phyloP scores from a whole-genome alignment of 2,888 invertebrate species.

The Heliconius ethilla region DNA sequence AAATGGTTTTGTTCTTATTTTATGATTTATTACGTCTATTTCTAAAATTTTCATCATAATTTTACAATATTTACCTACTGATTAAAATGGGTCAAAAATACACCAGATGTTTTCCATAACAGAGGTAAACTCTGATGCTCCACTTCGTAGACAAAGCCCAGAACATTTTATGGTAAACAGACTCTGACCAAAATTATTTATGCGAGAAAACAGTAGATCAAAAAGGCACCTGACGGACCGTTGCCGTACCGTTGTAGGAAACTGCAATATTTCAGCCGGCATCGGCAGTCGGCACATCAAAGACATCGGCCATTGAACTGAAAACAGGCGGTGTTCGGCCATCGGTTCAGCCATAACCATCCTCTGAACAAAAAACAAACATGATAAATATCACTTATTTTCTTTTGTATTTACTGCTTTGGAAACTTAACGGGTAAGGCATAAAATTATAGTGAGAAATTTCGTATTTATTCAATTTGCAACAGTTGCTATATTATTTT shows the following conservation, averaged over 20 bases:
- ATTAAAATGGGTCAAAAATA: conserved; percentile 8
- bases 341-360: conserved; percentile 47
- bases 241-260: conserved; percentile 53
- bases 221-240: conserved; percentile 60
- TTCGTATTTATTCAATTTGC: background rate
- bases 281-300: conserved; percentile 65
- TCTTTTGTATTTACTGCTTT: background rate
- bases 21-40: background rate
- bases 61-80: background rate
- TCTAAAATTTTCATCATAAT: background rate
- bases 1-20: background rate
- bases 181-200: conserved; percentile 41
- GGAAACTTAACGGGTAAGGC: background rate
- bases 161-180: conserved; percentile 42
- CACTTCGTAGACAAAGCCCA: conserved; percentile 31
- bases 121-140: conserved; percentile 30
- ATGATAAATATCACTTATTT: background rate
- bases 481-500: too few species aligned
- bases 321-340: conserved; percentile 54
- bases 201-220: conserved; percentile 54
- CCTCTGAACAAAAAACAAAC: conserved; percentile 9
- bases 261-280: conserved; percentile 65
- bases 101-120: conserved; percentile 36
- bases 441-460: background rate
- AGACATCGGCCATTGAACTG: conserved; percentile 67